Evolutionary conservation across 2,797 vertebrate species (phyloP), one percentile per base, ranked within the genome.

Genomic region (Eleutherodactylus coqui): DNA sequence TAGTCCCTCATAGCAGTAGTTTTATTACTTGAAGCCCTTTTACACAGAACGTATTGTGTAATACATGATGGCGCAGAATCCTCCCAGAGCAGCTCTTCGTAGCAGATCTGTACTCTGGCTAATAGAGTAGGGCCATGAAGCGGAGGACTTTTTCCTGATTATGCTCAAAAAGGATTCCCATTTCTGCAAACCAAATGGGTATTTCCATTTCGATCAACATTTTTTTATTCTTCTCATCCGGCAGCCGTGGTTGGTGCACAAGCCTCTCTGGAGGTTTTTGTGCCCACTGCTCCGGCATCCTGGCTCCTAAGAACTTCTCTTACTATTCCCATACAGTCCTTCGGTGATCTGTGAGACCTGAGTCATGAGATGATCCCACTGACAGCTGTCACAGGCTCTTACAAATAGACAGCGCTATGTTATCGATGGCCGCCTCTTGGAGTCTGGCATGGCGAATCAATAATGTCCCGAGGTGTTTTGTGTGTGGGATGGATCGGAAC

Each of bases 351-450:
- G 36, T 69, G 36, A 76, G 55, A 49, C 10, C 47, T 5, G 8
- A 55, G 58, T 75, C 45, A 70, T 16, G 27, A 49, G 51, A 85
- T 80, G 55, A 64, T 75, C 34, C n/a, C 60, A 60, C 38, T 72
- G 80, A 86, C 86, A 87, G 81, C 64, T 87, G 86, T 75, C 86
- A 87, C 36, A 32, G 75, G 27, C 80, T 64, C 43, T 43, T 79
- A 62, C 67, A 82, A 53, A 82, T 70, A 82, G 85, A 64, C 60
- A 64, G 73, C 41, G 72, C 64, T 32, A 81, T 5, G 36, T 83
- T 87, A 83, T 87, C 43, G 86, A 87, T 62, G 75, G 47, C 75
- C 67, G 75, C 49, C 85, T 87, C 80, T 87, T 76, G 36, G 47
- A 77, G 85, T 78, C 80, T 79, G 85, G 64, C 49, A 69, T 13